Percentiles rank a stretch among this genome's conserved stretches.
phyloP scores from a whole-genome alignment of 2,888 invertebrate genomes.

The Napeogenes inachia region DNA sequence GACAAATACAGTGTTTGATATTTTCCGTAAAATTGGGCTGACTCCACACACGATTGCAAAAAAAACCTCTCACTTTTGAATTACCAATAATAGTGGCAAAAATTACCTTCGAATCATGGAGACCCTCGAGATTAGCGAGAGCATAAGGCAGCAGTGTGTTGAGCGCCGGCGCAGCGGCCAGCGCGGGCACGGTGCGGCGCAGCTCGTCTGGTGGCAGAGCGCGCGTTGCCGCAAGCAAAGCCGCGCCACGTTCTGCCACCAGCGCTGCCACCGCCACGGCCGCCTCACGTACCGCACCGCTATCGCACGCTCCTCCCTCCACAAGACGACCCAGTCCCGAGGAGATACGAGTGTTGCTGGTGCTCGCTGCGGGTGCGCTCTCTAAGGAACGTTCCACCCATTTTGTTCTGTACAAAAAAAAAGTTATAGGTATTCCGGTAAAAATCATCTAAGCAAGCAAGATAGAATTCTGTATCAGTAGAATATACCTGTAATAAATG shows the following conservation, averaged over 20 bases:
- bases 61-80: too few relatives aligned
- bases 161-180: constrained; percentile 76
- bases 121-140: constrained; percentile 89
- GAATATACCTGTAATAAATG: constrained; percentile 86
- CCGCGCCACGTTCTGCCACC: constrained; percentile 86
- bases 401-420: constrained; percentile 11
- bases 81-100: background rate
- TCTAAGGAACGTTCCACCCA: constrained; percentile 11
- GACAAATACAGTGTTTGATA: too few relatives aligned
- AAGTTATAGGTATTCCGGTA: background rate
- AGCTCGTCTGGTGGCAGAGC: constrained; percentile 75
- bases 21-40: too few relatives aligned
- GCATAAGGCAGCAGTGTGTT: constrained; percentile 89
- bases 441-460: background rate
- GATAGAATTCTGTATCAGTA: background rate
- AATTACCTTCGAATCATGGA: constrained; percentile 87
- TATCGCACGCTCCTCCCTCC: constrained; percentile 49
- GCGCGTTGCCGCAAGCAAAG: constrained; percentile 86
- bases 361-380: background rate
- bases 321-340: constrained; percentile 3
- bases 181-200: constrained; percentile 49
- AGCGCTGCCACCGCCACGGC: constrained; percentile 86
- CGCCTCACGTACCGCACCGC: constrained; percentile 51
- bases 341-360: constrained; percentile 8
- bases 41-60: too few relatives aligned